Conservation (phyloP, 1,140 invertebrate genomes). For the Gerris buenoi region DNA sequence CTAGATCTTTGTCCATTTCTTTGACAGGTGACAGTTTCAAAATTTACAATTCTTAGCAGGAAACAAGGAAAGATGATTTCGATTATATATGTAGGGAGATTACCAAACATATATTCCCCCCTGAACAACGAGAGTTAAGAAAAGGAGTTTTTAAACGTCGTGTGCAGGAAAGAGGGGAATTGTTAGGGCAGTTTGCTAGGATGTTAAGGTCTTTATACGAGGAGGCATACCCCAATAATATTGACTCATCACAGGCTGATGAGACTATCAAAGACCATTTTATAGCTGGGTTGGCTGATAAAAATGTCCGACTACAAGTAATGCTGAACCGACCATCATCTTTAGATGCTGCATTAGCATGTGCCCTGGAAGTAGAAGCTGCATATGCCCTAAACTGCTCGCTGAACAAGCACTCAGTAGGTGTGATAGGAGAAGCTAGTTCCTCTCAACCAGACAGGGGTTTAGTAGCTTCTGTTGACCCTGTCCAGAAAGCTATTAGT, state of each 20-base stretch:
- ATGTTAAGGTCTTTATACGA: background rate
- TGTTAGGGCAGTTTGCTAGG: background rate
- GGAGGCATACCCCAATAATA: background rate
- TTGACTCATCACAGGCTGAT: background rate
- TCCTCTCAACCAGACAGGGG: background rate
- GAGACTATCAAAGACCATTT: background rate
- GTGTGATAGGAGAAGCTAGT: background rate
- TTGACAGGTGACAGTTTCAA: background rate
- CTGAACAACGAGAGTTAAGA: background rate
- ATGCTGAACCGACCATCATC: background rate
- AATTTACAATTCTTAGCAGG: background rate
- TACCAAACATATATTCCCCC: background rate
- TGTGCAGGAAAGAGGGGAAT: background rate
- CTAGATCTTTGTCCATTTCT: background rate
- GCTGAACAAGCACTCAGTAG: background rate
- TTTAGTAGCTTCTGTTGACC: background rate
- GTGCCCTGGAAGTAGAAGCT: background rate
- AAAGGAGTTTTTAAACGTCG: background rate
- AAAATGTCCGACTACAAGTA: background rate
- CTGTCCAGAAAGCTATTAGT: background rate
- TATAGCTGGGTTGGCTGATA: background rate
- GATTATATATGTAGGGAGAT: background rate
- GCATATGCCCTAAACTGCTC: background rate
- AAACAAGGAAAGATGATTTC: background rate
- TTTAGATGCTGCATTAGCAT: background rate